Evolutionary conservation across 2,888 invertebrate genomes (phyloP), one percentile per base, ranked within the genome.

Genomic region (Andricus curvator): DNA sequence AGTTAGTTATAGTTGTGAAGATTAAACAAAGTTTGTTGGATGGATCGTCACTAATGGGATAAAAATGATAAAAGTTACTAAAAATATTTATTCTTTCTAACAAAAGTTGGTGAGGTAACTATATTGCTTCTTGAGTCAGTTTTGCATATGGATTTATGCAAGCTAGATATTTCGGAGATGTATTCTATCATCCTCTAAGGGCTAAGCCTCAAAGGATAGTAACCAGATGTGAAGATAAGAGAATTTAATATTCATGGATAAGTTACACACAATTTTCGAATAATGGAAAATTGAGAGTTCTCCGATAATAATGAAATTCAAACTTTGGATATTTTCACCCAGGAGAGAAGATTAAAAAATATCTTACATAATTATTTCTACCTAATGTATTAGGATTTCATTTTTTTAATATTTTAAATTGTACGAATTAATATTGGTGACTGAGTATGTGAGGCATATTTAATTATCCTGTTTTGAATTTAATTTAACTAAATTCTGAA

Each of bases 141-240:
- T 56, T n/a, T 56, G n/a, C 56, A 56, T 56, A 56, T 56, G n/a
- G 51, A 51, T 51, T 51, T 51, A 51, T 51, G 51, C 51, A 51
- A 51, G n/a, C 8, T 51, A 51, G 20, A n/a, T 62, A 25, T 13
- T 11, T 62, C 22, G 25, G 62, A 25, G 22, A 25, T 62, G 25
- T 62, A 62, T 25, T 62, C 9, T 25, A 62, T 13, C 62, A 4
- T 25, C 25, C 62, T 62, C 62, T 13, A 15, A 13, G 62, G 62
- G 25, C 11, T 62, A 25, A 62, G 13, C 13, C 62, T 62, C 62
- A 62, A 62, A 62, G 62, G 62, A 25, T 15, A 25, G 15, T 62
- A 25, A 25, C 62, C 11, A 25, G 13, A 62, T 25, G 25, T 62
- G 25, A 62, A 62, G 25, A 25, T 62, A 25, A 25, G 15, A 11